These are phyloP conservation scores for Arrhamphus sclerolepis DNA, from an alignment of 2,797 vertebrate genomes.

Conservation along the genomic window DNA sequence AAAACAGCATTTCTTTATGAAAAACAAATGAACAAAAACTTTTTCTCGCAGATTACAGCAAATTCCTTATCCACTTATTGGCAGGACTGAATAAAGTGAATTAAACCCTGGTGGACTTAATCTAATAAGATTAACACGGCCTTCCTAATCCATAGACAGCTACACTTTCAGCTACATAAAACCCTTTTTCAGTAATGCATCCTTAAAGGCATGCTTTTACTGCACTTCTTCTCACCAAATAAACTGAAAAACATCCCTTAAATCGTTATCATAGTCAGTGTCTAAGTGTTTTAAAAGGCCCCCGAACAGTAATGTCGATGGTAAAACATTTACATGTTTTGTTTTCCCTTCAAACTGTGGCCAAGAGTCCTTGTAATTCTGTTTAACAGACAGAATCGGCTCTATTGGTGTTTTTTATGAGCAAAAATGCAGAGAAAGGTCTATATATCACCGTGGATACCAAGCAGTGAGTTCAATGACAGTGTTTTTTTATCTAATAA, in stretches of 20 bases:
- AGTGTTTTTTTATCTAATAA: slow-evolving; percentile 51
- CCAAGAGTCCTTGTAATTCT: background rate
- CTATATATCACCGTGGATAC: background rate
- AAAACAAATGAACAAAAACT: too few species aligned
- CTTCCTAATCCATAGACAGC: slow-evolving; percentile 59
- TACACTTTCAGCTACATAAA: slow-evolving; percentile 9
- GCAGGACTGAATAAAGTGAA: slow-evolving; percentile 34
- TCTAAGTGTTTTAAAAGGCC: background rate
- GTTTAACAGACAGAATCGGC: background rate
- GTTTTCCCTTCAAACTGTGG: background rate
- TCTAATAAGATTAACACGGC: slow-evolving; percentile 56
- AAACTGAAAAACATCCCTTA: background rate
- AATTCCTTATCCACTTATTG: slow-evolving; percentile 34
- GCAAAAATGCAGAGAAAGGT: background rate
- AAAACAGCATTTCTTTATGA: too few species aligned
- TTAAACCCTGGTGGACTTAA: slow-evolving; percentile 38
- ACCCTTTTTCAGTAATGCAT: slow-evolving; percentile 3
- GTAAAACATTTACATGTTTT: slow-evolving; percentile 2
- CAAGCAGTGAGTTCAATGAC: slow-evolving; percentile 21
- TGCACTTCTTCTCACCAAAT: background rate
- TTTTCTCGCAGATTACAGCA: slow-evolving; percentile 3
- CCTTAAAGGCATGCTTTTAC: background rate
- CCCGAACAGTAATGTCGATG: background rate
- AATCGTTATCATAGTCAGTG: background rate
- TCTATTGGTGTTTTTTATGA: slow-evolving; percentile 16